These are phyloP conservation scores for Oligia fasciuncula DNA, from an alignment of 2,888 invertebrate species.

Conservation along the genomic window DNA sequence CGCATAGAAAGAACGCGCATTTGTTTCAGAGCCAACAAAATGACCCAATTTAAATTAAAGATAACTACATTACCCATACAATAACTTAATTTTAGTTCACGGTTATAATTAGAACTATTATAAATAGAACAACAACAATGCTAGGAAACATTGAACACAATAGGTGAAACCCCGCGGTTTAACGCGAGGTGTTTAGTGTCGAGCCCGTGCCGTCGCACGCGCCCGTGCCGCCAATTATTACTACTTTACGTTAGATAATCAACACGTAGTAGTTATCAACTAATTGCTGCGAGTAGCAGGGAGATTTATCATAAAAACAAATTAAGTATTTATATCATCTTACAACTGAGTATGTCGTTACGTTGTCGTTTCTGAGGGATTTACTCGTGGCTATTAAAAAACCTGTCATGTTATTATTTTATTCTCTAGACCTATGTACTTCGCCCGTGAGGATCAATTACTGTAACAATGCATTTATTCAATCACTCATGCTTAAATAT, in stretches of 20 bases:
- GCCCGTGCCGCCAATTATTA: background rate
- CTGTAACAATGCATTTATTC: background rate
- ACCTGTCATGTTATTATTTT: slow-evolving; percentile 20
- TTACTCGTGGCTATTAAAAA: slow-evolving; percentile 9
- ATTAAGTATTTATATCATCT: background rate
- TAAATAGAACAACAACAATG: slow-evolving; percentile 6
- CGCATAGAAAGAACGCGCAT: background rate
- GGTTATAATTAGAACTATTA: slow-evolving; percentile 2
- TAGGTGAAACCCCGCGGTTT: slow-evolving; percentile 41
- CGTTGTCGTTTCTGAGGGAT: background rate
- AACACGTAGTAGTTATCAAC: background rate
- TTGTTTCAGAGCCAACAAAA: background rate
- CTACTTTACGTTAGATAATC: background rate
- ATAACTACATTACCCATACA: background rate
- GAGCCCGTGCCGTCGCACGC: slow-evolving; percentile 4
- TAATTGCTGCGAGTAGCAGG: background rate
- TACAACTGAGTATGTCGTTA: background rate
- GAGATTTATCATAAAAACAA: background rate
- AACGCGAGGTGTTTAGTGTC: background rate
- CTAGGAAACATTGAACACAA: slow-evolving; percentile 14
- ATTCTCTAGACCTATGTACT: background rate
- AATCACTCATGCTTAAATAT: slow-evolving; percentile 1
- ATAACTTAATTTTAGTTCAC: background rate
- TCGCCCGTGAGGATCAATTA: background rate
- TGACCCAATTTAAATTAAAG: slow-evolving; percentile 2